Evolutionary conservation across 2,113 vertebrate genomes (phyloP).

Genomic region (Holacanthus passer): DNA sequence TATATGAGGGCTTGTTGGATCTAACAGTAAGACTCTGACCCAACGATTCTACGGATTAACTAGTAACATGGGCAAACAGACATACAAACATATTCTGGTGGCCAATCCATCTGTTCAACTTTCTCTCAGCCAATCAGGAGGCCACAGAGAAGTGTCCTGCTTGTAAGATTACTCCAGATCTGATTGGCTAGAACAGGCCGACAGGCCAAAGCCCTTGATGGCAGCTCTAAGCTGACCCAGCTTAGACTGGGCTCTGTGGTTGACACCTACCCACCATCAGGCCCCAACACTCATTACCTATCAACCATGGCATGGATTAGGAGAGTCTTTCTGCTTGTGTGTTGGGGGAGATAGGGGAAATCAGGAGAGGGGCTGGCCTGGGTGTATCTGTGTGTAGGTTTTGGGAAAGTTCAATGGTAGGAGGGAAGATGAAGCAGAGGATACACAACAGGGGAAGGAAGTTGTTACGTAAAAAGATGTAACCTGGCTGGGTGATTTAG

Average conservation of each 20-base stretch:
- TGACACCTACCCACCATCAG: conserved; percentile 53
- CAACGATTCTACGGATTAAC: conserved; percentile 7
- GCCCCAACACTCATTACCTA: conserved; percentile 31
- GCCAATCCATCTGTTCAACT: conserved; percentile 41
- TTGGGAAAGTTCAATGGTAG: conserved; percentile 21
- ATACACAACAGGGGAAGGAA: background rate
- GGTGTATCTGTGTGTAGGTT: background rate
- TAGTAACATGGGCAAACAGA: background rate
- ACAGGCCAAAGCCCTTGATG: conserved; percentile 56
- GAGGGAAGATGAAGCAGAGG: background rate
- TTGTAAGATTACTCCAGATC: conserved; percentile 33
- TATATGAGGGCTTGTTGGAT: background rate
- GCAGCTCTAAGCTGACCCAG: conserved; percentile 42
- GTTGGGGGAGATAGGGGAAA: background rate
- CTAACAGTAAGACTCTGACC: background rate
- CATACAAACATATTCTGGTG: background rate
- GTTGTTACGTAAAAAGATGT: background rate
- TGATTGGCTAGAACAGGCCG: conserved; percentile 42
- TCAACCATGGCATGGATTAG: conserved; percentile 47
- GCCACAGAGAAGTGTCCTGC: conserved; percentile 17
- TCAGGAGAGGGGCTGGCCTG: background rate
- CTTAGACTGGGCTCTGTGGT: conserved; percentile 40
- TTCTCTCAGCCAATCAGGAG: conserved; percentile 33
- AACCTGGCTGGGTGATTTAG: background rate
- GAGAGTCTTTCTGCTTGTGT: conserved; percentile 26